Conservation (phyloP, 2,888 invertebrate genomes). For the Colletes collaris region DNA sequence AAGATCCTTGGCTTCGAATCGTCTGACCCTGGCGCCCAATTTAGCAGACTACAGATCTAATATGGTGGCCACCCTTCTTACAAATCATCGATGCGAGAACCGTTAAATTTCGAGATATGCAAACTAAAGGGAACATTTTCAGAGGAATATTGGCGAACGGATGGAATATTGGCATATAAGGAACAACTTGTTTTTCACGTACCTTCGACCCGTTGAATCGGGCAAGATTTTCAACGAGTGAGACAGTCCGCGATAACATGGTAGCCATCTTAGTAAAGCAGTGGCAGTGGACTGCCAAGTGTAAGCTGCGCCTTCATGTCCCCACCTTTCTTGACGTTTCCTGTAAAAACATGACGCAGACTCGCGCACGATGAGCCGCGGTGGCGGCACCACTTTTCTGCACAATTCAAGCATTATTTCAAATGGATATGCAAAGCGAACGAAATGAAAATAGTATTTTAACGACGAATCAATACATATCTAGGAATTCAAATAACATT, state of each 20-base stretch:
- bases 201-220: conserved; percentile 90
- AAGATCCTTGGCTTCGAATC: conserved; percentile 77
- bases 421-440: neutral
- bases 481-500: neutral
- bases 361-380: conserved; percentile 17
- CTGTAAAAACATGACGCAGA: conserved; percentile 61
- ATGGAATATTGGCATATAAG: neutral
- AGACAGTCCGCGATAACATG: conserved; percentile 89
- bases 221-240: conserved; percentile 88
- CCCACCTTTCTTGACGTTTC: conserved; percentile 67
- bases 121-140: neutral
- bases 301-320: conserved; percentile 54
- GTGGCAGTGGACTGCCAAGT: conserved; percentile 72
- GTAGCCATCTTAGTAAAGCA: conserved; percentile 88
- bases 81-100: conserved; percentile 39
- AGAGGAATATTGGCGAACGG: neutral
- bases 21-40: conserved; percentile 81
- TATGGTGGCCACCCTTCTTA: conserved; percentile 75
- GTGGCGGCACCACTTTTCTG: conserved; percentile 46
- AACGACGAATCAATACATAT: neutral
- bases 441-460: neutral
- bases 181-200: conserved; percentile 72
- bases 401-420: conserved; percentile 1
- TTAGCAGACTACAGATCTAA: conserved; percentile 81
- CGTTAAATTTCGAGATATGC: neutral